These are phyloP conservation scores for Drosophila ironensis DNA, from an alignment of 1,140 invertebrate species.

Conservation along the genomic window DNA sequence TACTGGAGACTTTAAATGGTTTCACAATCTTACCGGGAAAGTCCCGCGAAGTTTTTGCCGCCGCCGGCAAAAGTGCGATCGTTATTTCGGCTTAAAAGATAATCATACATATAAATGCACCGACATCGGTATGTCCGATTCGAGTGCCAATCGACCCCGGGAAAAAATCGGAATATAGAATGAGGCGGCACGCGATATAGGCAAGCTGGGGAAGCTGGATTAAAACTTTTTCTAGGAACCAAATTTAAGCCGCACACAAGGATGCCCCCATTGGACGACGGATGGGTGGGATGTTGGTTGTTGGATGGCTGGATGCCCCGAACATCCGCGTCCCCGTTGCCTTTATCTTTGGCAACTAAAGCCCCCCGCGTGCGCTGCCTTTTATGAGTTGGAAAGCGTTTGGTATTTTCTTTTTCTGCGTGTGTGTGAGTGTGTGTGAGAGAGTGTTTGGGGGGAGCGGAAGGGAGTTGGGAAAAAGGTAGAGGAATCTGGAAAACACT, in stretches of 20 bases:
- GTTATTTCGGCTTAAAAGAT: not conserved
- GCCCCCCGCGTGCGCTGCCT: constrained; percentile 53
- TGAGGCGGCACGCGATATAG: not conserved
- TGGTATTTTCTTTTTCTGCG: no score
- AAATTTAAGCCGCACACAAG: constrained; percentile 71
- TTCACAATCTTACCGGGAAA: no score
- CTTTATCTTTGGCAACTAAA: constrained; percentile 59
- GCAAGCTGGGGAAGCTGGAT: constrained; percentile 63
- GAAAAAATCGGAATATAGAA: not conserved
- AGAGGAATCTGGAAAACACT: constrained; percentile 7
- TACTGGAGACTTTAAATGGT: no score
- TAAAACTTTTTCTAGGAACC: constrained; percentile 70
- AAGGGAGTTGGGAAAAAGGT: not conserved
- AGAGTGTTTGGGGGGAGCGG: not conserved
- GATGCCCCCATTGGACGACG: constrained; percentile 21
- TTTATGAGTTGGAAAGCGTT: constrained; percentile 33
- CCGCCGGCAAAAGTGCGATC: no score
- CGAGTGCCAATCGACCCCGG: constrained; percentile 16
- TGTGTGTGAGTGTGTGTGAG: no score
- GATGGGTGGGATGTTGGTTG: no score
- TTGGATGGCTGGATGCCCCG: not conserved
- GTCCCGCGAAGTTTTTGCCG: no score
- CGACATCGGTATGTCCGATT: constrained; percentile 2
- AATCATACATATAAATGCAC: not conserved
- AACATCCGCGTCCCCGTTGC: not conserved